phyloP scores from a whole-genome alignment of 2,888 invertebrate genomes.

The Macrosoma leucophasiata region DNA sequence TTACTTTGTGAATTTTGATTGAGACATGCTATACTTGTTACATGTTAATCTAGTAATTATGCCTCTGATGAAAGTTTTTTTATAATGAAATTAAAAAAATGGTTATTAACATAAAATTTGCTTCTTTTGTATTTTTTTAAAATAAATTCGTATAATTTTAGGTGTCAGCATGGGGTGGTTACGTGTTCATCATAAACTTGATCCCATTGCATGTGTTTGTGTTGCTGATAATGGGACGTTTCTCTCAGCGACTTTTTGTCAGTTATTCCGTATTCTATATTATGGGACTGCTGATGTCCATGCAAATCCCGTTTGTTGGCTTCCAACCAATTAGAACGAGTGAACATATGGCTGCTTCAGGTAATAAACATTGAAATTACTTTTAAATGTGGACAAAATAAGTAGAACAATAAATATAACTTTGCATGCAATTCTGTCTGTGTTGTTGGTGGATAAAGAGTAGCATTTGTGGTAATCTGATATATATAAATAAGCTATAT shows the following conservation, averaged over 20 bases:
- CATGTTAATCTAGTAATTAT: not conserved
- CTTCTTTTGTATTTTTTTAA: slow-evolving; percentile 7
- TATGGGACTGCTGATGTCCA: slow-evolving; percentile 94
- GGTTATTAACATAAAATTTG: slow-evolving; percentile 1
- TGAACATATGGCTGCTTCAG: slow-evolving; percentile 99
- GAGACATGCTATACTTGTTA: not conserved
- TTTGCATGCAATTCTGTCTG: too few relatives aligned
- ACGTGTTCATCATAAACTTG: slow-evolving; percentile 99
- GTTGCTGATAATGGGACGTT: slow-evolving; percentile 95
- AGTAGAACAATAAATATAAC: too few relatives aligned
- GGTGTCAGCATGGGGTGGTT: slow-evolving; percentile 99
- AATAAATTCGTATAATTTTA: slow-evolving; percentile 42
- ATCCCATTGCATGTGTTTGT: slow-evolving; percentile 98
- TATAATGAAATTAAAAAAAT: too few relatives aligned
- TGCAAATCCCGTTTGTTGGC: slow-evolving; percentile 98
- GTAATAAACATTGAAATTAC: too few relatives aligned
- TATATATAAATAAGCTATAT: too few relatives aligned
- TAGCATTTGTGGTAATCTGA: too few relatives aligned
- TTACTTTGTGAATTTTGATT: not conserved
- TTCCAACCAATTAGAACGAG: slow-evolving; percentile 99
- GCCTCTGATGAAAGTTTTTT: not conserved
- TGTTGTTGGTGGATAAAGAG: too few relatives aligned
- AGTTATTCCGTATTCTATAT: slow-evolving; percentile 99
- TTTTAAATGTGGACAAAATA: too few relatives aligned
- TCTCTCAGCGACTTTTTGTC: slow-evolving; percentile 92